Evolutionary conservation across 1,140 invertebrate species (phyloP).

Genomic region (Diachasma alloeum): DNA sequence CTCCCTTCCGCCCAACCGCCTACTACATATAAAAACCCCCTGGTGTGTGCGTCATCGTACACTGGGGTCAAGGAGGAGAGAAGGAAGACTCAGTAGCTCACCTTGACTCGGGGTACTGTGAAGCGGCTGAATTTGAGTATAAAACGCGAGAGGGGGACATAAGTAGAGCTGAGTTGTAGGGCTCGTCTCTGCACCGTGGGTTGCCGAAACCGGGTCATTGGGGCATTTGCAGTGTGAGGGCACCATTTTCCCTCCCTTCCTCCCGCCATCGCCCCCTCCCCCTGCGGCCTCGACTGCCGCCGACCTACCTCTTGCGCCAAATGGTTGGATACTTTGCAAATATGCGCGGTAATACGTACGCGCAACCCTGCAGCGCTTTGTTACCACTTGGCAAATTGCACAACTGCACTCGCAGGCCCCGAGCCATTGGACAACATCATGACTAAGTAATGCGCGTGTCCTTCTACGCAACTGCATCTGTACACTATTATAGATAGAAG

Average conservation of each 20-base stretch:
- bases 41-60: conserved; percentile 3
- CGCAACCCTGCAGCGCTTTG: background rate
- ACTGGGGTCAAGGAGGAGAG: conserved; percentile 20
- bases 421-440: background rate
- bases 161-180: background rate
- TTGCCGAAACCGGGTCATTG: conserved; percentile 50
- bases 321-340: background rate
- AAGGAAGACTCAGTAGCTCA: conserved; percentile 6
- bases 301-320: background rate
- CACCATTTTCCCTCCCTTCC: conserved; percentile 38
- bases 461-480: background rate
- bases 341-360: background rate
- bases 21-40: background rate
- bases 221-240: conserved; percentile 41
- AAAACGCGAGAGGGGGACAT: background rate
- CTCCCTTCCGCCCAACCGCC: background rate
- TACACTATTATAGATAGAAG: background rate
- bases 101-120: conserved; percentile 14
- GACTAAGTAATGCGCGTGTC: background rate
- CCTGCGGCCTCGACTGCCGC: background rate
- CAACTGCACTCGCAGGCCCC: background rate
- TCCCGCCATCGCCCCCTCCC: conserved; percentile 8
- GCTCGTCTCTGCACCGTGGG: conserved; percentile 28
- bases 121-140: background rate
- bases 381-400: background rate